A percentile compares a stretch with the other conserved stretches of the same genome.
Conservation (phyloP, 2,888 invertebrate species). For the Eulithis prunata region DNA sequence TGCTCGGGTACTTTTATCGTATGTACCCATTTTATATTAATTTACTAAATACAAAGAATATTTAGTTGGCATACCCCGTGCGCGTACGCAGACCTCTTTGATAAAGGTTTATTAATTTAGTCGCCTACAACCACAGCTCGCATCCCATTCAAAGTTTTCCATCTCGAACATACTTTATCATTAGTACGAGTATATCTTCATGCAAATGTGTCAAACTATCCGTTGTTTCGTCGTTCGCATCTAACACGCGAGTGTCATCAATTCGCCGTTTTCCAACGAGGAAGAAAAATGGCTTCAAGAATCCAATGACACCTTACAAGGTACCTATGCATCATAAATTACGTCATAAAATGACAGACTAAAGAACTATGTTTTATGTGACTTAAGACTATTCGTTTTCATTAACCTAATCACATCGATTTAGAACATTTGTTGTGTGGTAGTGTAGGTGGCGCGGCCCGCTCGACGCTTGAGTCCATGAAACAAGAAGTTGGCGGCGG, state of each 20-base stretch:
- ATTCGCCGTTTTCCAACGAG: conserved; percentile 51
- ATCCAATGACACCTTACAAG: conserved; percentile 75
- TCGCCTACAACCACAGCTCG: conserved; percentile 30
- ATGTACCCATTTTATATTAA: conserved; percentile 68
- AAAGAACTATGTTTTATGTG: conserved; percentile 76
- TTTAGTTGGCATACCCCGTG: conserved; percentile 61
- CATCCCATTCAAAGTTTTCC: conserved; percentile 54
- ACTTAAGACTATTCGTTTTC: conserved; percentile 75
- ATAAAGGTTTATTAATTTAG: conserved; percentile 6
- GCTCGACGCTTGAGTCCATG: conserved; percentile 86
- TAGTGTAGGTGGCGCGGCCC: conserved; percentile 76
- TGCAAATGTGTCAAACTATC: conserved; percentile 30
- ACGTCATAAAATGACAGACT: conserved; percentile 81
- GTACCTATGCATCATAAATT: conserved; percentile 77
- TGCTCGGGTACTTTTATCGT: conserved; percentile 58
- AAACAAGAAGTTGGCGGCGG: conserved; percentile 88
- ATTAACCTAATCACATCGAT: conserved; percentile 82
- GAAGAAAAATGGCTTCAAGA: conserved; percentile 78
- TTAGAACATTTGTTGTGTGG: conserved; percentile 84
- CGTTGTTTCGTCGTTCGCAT: conserved; percentile 20
- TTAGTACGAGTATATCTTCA: conserved; percentile 40
- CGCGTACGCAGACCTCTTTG: conserved; percentile 39
- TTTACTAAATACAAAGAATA: conserved; percentile 55
- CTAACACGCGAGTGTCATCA: conserved; percentile 24
- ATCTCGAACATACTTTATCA: conserved; percentile 53